Conservation (phyloP, 2,797 vertebrate species). For the Cirrhinus molitorella region DNA sequence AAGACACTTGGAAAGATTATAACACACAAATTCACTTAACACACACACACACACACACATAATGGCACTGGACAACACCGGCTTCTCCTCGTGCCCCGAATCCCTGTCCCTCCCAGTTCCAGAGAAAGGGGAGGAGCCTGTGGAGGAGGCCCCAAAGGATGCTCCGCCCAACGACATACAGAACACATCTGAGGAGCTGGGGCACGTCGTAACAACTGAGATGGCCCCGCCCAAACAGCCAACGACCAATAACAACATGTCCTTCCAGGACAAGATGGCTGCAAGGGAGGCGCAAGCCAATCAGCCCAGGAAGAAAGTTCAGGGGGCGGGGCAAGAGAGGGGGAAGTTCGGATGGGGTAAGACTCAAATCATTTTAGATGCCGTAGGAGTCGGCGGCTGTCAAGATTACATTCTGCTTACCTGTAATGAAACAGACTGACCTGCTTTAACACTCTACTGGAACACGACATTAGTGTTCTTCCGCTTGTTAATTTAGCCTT, state of each 20-base stretch:
- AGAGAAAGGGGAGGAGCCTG: slow-evolving; percentile 73
- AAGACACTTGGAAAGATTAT: slow-evolving; percentile 47
- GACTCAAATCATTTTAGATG: slow-evolving; percentile 55
- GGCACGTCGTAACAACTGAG: slow-evolving; percentile 79
- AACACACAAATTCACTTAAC: slow-evolving; percentile 52
- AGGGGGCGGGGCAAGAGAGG: slow-evolving; percentile 74
- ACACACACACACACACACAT: slow-evolving; percentile 39
- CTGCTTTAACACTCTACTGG: slow-evolving; percentile 3
- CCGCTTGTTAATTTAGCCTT: neutral
- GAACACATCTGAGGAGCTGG: slow-evolving; percentile 77
- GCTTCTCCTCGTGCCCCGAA: slow-evolving; percentile 79
- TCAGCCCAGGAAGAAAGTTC: slow-evolving; percentile 73
- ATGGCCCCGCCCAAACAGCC: slow-evolving; percentile 62
- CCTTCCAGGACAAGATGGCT: slow-evolving; percentile 80
- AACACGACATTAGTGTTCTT: neutral
- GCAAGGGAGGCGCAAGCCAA: slow-evolving; percentile 78
- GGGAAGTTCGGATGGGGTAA: slow-evolving; percentile 82
- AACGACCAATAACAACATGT: slow-evolving; percentile 68
- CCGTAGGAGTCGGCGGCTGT: neutral
- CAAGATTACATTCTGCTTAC: neutral
- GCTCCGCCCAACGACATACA: slow-evolving; percentile 67
- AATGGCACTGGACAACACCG: slow-evolving; percentile 88
- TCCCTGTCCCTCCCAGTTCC: slow-evolving; percentile 79
- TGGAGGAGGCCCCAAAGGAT: slow-evolving; percentile 71
- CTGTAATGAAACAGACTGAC: neutral